phyloP scores from a whole-genome alignment of 53 echinoderm and acorn worm genomes.

The Mesocentrotus franciscanus region DNA sequence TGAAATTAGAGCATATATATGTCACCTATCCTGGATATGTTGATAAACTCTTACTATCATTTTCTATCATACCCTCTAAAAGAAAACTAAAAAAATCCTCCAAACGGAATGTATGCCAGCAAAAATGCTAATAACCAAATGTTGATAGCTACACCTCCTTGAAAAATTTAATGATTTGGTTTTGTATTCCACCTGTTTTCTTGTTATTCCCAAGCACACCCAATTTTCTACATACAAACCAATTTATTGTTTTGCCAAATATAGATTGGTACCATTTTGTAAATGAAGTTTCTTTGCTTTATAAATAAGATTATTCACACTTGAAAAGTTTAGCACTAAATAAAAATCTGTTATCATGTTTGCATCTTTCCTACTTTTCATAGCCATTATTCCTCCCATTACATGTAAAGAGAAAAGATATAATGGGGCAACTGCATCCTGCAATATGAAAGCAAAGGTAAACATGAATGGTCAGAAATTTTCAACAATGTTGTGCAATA shows the following conservation, averaged over 20 bases:
- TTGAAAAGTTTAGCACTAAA: neutral
- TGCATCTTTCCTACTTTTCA: neutral
- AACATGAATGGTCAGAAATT: slow-evolving; percentile 9
- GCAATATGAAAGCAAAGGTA: slow-evolving; percentile 25
- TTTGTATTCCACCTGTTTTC: neutral
- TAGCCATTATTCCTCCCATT: neutral
- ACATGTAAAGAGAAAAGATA: neutral
- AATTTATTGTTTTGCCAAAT: neutral
- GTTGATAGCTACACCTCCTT: neutral
- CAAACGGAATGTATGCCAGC: neutral
- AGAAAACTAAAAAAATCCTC: neutral
- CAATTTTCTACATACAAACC: neutral
- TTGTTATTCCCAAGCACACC: neutral
- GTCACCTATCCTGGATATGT: neutral
- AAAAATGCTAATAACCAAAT: neutral
- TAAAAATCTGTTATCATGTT: neutral
- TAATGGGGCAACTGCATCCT: slow-evolving; percentile 39
- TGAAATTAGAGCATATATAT: neutral
- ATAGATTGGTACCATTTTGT: neutral
- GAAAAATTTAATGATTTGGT: neutral
- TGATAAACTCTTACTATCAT: neutral
- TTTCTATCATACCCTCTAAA: neutral
- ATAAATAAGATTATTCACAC: neutral
- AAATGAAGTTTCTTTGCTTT: neutral
- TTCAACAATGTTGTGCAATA: neutral